Evolutionary conservation across 2,113 vertebrate genomes (phyloP), one percentile per base, ranked within the genome.

Genomic region (Ammospiza caudacuta): DNA sequence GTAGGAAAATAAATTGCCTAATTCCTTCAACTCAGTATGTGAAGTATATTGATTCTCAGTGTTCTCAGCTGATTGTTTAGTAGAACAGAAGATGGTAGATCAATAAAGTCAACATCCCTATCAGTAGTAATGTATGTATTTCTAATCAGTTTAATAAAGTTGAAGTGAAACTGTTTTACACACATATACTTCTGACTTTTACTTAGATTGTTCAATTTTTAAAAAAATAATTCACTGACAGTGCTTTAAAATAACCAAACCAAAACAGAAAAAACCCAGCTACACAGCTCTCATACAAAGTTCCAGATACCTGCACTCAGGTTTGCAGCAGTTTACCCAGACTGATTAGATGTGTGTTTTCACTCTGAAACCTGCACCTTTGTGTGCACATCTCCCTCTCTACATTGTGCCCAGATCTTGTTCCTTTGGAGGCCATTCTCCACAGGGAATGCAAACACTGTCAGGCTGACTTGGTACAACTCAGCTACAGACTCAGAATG

Each of bases 231-330:
- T 83, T 76, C 68, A 33, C 13, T 28, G 41, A 39, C 24, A 46
- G 15, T 47, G 7, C 55, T 88, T 87, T 24, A 46, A 86, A 55
- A 81, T 57, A 19, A 24, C 9, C n/a, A 8, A 6, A 11, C 9
- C 9, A 25, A 61, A 80, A 9, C 4, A 74, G 28, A 8, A 15
- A 44, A 21, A 1, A 0, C 2, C 4, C 16, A 70, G 8, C 22
- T 46, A 12, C 41, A 14, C 27, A 55, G 7, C 6, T 77, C 11
- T 69, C 51, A 14, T 2, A 29, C 7, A 2, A 81, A 67, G 23
- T 92, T 89, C 46, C 39, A 57, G 5, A 2, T 78, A 28, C 4
- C 52, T 69, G 19, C 37, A 8, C 15, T 82, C 39, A 52, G 20
- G 9, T 87, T 89, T 78, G 39, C 29, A 85, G 44, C 66, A 49